Evolutionary conservation across 2,797 vertebrate genomes (phyloP).

Genomic region (Carapus acus): DNA sequence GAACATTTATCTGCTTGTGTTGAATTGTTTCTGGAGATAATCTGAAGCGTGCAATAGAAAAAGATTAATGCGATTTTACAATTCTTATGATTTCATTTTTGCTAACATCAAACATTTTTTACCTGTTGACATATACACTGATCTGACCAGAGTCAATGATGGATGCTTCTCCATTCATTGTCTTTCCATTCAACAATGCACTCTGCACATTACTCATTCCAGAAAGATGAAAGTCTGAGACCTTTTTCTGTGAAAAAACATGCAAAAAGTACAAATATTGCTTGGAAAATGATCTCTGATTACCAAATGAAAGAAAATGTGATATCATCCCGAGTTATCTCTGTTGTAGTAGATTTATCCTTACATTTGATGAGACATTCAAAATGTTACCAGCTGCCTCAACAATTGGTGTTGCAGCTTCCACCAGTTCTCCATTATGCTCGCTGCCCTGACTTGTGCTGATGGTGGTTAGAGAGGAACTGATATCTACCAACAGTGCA

Average conservation of each 20-base stretch:
- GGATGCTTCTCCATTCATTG: conserved; percentile 68
- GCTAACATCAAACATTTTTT: conserved; percentile 21
- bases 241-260: conserved; percentile 58
- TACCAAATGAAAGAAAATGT: neutral
- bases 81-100: neutral
- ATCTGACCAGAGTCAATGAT: conserved; percentile 75
- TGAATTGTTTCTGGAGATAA: conserved; percentile 60
- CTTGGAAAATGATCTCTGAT: neutral
- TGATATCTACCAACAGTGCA: conserved; percentile 74
- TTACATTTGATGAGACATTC: conserved; percentile 68
- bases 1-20: conserved; percentile 62
- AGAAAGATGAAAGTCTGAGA: conserved; percentile 72
- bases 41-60: conserved; percentile 44
- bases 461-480: conserved; percentile 73
- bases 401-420: conserved; percentile 74
- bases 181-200: conserved; percentile 76
- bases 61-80: conserved; percentile 3
- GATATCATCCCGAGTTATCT: neutral
- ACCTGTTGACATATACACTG: conserved; percentile 88
- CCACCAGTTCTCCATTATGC: conserved; percentile 58
- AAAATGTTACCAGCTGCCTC: conserved; percentile 82
- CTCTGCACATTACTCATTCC: conserved; percentile 80
- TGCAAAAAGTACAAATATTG: conserved; percentile 3
- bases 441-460: conserved; percentile 45
- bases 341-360: conserved; percentile 13